A percentile compares a stretch with the other conserved stretches of the same genome.
Conservation (phyloP, 2,888 invertebrate genomes). For the Cremastobaeus sp. region DNA sequence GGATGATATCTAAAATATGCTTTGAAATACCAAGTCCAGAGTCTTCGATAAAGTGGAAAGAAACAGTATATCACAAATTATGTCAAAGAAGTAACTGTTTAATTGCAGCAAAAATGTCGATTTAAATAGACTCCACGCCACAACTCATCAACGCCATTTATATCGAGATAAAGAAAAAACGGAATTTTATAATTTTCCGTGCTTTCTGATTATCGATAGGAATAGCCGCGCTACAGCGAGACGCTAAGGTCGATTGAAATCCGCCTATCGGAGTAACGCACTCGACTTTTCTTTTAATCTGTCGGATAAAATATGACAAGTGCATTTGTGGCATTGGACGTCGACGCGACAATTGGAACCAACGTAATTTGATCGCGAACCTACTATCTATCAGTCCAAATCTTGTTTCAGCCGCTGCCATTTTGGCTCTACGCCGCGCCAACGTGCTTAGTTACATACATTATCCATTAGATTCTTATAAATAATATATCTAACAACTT, state of each 20-base stretch:
- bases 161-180: neutral
- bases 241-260: conserved; percentile 12
- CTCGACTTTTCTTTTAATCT: conserved; percentile 24
- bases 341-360: conserved; percentile 28
- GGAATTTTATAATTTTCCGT: no score
- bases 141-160: conserved; percentile 26
- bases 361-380: conserved; percentile 4
- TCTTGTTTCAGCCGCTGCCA: conserved; percentile 15
- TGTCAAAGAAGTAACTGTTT: neutral
- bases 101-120: conserved; percentile 8
- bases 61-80: neutral
- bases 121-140: conserved; percentile 11
- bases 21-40: no score
- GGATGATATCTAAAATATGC: no score
- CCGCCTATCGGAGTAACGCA: conserved; percentile 21
- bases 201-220: neutral
- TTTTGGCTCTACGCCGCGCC: conserved; percentile 67
- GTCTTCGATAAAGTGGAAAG: conserved; percentile 1
- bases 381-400: conserved; percentile 19
- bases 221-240: conserved; percentile 15
- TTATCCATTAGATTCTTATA: conserved; percentile 73
- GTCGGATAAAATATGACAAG: conserved; percentile 49
- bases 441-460: conserved; percentile 71
- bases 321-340: conserved; percentile 33
- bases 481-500: conserved; percentile 77